These are phyloP conservation scores for Torymus texanus DNA, from an alignment of 2,888 invertebrate species.

Conservation along the genomic window DNA sequence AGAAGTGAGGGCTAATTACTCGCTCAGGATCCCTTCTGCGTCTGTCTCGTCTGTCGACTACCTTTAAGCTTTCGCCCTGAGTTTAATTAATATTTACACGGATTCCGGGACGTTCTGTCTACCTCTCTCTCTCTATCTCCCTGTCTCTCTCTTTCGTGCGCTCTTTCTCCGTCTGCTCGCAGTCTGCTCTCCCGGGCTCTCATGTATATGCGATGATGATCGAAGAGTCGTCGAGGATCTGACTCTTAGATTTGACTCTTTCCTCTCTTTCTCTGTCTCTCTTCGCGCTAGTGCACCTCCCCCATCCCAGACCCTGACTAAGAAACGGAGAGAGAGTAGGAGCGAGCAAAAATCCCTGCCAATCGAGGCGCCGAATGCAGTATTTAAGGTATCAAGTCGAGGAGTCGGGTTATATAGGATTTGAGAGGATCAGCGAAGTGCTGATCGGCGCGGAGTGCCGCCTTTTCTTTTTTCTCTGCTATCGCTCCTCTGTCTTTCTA, in stretches of 20 bases:
- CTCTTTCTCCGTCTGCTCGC: not conserved
- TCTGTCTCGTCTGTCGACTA: not conserved
- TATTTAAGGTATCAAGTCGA: conserved; percentile 51
- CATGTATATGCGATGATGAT: conserved; percentile 50
- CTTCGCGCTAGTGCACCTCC: not conserved
- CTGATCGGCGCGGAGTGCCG: conserved; percentile 34
- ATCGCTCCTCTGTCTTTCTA: too few species aligned
- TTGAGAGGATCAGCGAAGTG: conserved; percentile 46
- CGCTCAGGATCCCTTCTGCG: conserved; percentile 5
- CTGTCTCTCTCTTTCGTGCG: not conserved
- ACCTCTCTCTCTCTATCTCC: not conserved
- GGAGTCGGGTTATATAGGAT: conserved; percentile 42
- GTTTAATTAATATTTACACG: conserved; percentile 65
- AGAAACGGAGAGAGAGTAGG: too few species aligned
- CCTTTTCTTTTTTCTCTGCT: not conserved
- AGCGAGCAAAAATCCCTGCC: conserved; percentile 45
- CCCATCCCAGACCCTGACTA: too few species aligned
- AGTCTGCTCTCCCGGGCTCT: conserved; percentile 3
- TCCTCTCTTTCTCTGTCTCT: not conserved
- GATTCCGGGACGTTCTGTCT: conserved; percentile 52
- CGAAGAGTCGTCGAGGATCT: conserved; percentile 31
- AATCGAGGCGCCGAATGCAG: conserved; percentile 50
- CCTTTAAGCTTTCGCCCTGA: conserved; percentile 24
- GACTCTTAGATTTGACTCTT: conserved; percentile 44
- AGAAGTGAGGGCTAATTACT: conserved; percentile 51